Evolutionary conservation across 2,113 vertebrate species (phyloP).

Genomic region (Trichomycterus rosablanca): DNA sequence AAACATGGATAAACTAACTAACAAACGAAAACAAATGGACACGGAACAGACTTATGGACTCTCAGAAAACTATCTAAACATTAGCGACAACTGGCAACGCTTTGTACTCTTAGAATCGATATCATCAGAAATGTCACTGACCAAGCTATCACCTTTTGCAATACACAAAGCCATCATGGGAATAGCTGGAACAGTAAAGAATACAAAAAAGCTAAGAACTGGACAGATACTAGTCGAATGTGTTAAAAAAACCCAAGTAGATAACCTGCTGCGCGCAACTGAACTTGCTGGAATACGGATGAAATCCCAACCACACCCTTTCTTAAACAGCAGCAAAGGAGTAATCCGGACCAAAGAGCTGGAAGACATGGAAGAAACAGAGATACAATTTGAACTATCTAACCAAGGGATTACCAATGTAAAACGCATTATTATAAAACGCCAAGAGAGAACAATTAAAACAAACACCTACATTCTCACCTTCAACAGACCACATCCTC

Average conservation of each 20-base stretch:
- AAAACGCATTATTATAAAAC: not conserved
- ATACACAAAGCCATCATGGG: conserved; percentile 8
- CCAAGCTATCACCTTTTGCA: not conserved
- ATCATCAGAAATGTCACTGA: too few relatives aligned
- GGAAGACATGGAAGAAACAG: too few relatives aligned
- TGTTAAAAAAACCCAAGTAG: not conserved
- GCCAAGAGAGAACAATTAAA: not conserved
- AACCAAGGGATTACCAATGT: not conserved
- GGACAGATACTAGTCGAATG: conserved; percentile 2
- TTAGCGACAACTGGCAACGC: too few relatives aligned
- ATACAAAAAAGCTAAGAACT: conserved; percentile 1
- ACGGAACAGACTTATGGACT: too few relatives aligned
- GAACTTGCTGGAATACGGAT: not conserved
- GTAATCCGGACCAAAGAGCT: too few relatives aligned
- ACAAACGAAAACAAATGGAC: too few relatives aligned
- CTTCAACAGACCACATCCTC: not conserved
- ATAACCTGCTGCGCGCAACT: not conserved
- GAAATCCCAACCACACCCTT: not conserved
- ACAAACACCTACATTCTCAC: not conserved
- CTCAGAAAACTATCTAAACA: too few relatives aligned
- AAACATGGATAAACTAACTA: too few relatives aligned
- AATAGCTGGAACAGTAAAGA: conserved; percentile 5
- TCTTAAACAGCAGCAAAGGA: not conserved
- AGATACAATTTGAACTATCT: not conserved
- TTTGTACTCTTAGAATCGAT: too few relatives aligned